Evolutionary conservation across 2,113 vertebrate genomes (phyloP).

Genomic region (Alouatta palliata): DNA sequence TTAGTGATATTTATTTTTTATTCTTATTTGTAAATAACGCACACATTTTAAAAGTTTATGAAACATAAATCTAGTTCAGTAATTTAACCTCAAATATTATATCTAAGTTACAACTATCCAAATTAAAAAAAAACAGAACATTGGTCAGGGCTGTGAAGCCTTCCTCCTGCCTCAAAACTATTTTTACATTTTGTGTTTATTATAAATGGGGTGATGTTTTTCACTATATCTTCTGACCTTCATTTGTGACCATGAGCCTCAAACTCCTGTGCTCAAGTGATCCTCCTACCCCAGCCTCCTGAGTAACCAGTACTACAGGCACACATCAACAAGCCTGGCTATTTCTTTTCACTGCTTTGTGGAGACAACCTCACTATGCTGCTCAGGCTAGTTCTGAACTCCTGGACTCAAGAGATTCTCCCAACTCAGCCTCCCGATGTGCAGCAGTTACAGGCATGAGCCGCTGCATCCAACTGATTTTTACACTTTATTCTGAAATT

Average conservation of each 20-base stretch:
- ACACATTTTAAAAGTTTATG: not conserved
- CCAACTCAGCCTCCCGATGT: too few species aligned
- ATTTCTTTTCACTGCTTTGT: too few species aligned
- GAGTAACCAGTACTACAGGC: too few species aligned
- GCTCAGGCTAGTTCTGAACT: too few species aligned
- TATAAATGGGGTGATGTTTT: not conserved
- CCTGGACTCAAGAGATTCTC: too few species aligned
- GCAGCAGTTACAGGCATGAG: too few species aligned
- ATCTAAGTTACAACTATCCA: not conserved
- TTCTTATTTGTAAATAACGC: not conserved
- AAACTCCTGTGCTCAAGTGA: too few species aligned
- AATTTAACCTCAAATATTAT: not conserved
- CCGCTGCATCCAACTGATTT: not conserved
- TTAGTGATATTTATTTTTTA: not conserved
- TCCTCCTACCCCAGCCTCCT: too few species aligned
- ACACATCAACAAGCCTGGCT: too few species aligned
- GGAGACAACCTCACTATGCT: too few species aligned
- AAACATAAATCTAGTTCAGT: not conserved
- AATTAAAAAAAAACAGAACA: not conserved
- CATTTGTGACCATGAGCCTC: not conserved
- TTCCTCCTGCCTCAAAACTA: not conserved
- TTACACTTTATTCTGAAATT: not conserved
- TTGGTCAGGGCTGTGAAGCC: not conserved
- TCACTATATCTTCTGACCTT: not conserved
- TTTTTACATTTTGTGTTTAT: not conserved